Base-by-base conservation (phyloP, 2,888 invertebrate genomes). In the Zelleria hepariella region DNA sequence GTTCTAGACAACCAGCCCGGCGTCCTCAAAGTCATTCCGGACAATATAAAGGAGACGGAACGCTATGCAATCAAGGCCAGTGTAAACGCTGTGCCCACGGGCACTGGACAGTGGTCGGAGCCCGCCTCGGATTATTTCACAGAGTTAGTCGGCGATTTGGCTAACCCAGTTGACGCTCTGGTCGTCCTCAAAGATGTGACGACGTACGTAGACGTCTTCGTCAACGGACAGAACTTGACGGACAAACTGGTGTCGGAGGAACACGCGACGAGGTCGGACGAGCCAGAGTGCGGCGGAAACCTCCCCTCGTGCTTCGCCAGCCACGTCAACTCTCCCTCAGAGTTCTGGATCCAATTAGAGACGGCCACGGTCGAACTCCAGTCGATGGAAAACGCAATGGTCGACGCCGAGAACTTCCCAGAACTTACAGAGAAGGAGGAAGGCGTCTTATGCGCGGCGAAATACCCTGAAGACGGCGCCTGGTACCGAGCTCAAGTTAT, bases 281-380 rank as follows among this genome's bases (percentile, higher is more conserved):
- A 88, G 58, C 80, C 90, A 0, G 81, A 81, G 59, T 90, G 89
- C 32, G 91, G 89, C 2, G 91, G 89, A 2, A 87, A 90, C 66
- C 63, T 86, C 47, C 86, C 88, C 0, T 92, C 92, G 0, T 94
- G 94, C 62, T 95, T 92, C 71, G 92, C 95, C 0, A 93, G 94
- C 63, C 94, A 95, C 68, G 87, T 93, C 0, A 93, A 94, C 72
- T 92, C 93, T 0, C 92, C 94, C 0, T 90, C 91, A 0, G 94
- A 95, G 68, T 96, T 96, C 74, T 95, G 94, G 91, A 90, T 95
- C 21, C 95, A 95, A 69, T 85, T 94, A 62, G 94, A 94, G 67
- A 91, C 91, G n/a, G 82, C 86, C 0, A 73, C 86, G 0, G 64
- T 77, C 0, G 91, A 91, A 6, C 68, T 93, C 42, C 91, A 93